Evolutionary conservation across 2,797 vertebrate species (phyloP).

Genomic region (Pygocentrus nattereri): DNA sequence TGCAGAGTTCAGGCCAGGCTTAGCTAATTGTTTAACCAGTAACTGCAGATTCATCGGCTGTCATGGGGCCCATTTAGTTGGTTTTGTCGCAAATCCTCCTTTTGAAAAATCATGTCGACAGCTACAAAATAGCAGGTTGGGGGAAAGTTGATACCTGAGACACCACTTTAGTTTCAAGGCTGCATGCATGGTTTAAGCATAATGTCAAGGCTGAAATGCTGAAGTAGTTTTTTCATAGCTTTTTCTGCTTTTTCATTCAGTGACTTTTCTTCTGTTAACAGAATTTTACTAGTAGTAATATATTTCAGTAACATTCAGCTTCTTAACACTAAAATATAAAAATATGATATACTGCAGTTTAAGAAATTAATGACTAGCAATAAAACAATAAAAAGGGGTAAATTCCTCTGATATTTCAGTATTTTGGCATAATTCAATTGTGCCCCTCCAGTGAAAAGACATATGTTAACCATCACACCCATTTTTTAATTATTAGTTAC

Average conservation of each 20-base stretch:
- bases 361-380: not conserved
- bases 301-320: not conserved
- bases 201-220: slow-evolving; percentile 21
- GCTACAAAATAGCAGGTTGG: slow-evolving; percentile 46
- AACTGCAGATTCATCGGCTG: slow-evolving; percentile 47
- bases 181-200: slow-evolving; percentile 39
- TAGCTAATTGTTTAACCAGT: slow-evolving; percentile 56
- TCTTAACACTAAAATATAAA: not conserved
- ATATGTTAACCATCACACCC: no score
- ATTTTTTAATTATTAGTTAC: no score
- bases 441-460: no score
- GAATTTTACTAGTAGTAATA: not conserved
- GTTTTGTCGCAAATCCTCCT: slow-evolving; percentile 54
- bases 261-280: not conserved
- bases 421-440: no score
- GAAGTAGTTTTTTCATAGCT: not conserved
- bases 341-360: not conserved
- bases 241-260: slow-evolving; percentile 38
- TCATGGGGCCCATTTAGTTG: slow-evolving; percentile 48
- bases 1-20: slow-evolving; percentile 38
- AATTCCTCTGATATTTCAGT: no score
- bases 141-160: slow-evolving; percentile 46
- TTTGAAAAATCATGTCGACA: slow-evolving; percentile 53
- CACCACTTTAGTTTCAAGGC: slow-evolving; percentile 46
- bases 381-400: no score